These are phyloP conservation scores for Diaphora mendica DNA, from an alignment of 2,888 invertebrate genomes.

Conservation along the genomic window DNA sequence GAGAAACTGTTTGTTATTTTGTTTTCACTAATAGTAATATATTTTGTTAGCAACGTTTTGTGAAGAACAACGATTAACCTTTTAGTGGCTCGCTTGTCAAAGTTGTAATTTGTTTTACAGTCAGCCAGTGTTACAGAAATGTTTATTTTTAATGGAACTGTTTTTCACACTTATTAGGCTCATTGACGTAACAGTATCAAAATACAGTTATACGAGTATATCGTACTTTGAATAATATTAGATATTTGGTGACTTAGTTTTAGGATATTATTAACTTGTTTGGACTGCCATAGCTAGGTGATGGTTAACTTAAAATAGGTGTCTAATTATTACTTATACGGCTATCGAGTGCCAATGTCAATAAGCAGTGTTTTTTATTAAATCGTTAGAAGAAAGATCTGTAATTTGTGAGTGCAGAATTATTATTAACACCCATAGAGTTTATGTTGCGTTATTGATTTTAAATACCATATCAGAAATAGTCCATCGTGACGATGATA, in stretches of 20 bases:
- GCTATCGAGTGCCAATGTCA: neutral
- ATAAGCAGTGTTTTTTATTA: neutral
- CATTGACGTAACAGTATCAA: neutral
- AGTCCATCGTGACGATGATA: too few relatives aligned
- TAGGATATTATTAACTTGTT: too few relatives aligned
- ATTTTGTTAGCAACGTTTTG: conserved; percentile 30
- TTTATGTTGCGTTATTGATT: neutral
- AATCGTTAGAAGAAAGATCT: neutral
- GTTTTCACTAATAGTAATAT: conserved; percentile 49
- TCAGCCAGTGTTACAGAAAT: neutral
- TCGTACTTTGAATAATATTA: too few relatives aligned
- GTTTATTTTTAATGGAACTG: neutral
- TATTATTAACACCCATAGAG: neutral
- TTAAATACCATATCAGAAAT: too few relatives aligned
- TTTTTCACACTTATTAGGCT: neutral
- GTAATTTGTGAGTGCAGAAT: neutral
- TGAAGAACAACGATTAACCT: conserved; percentile 41
- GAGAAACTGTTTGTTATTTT: conserved; percentile 60
- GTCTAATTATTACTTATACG: neutral
- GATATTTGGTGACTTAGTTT: too few relatives aligned
- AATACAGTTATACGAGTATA: neutral
- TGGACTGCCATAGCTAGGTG: too few relatives aligned
- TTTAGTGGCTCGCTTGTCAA: conserved; percentile 38
- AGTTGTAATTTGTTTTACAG: conserved; percentile 24
- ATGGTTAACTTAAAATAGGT: neutral